phyloP scores from a whole-genome alignment of 1,140 invertebrate genomes.

The Chlorops oryzae region DNA sequence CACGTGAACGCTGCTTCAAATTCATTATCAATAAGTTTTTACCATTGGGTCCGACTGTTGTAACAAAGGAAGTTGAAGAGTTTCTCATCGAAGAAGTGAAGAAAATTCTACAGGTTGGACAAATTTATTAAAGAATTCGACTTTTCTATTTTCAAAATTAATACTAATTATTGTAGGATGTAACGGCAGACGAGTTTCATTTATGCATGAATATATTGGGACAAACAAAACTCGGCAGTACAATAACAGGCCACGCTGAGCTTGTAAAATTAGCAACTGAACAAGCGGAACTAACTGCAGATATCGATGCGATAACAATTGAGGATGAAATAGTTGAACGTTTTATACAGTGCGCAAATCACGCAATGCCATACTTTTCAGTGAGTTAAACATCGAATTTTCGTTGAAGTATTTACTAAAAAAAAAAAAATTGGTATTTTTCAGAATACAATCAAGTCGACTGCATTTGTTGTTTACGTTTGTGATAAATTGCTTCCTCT shows the following conservation, averaged over 20 bases:
- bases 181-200: constrained; percentile 87
- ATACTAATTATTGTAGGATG: constrained; percentile 57
- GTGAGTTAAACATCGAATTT: constrained; percentile 55
- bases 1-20: constrained; percentile 81
- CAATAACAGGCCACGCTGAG: constrained; percentile 76
- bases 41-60: constrained; percentile 66
- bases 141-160: background rate
- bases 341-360: constrained; percentile 76
- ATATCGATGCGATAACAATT: constrained; percentile 71
- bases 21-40: constrained; percentile 81
- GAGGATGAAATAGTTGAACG: constrained; percentile 72
- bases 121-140: background rate
- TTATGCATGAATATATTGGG: constrained; percentile 79
- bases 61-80: constrained; percentile 83
- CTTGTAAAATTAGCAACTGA: constrained; percentile 77
- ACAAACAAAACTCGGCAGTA: constrained; percentile 71
- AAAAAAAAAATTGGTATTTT: constrained; percentile 44
- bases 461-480: constrained; percentile 78
- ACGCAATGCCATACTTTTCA: constrained; percentile 79
- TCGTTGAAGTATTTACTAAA: constrained; percentile 9
- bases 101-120: constrained; percentile 70
- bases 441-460: constrained; percentile 81
- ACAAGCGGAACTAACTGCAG: constrained; percentile 68
- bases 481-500: constrained; percentile 76
- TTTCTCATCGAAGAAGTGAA: constrained; percentile 78